Percentiles rank a stretch among this genome's conserved stretches.
phyloP scores from a whole-genome alignment of 35 echinoderm and acorn worm genomes.

The Ptychodera flava region DNA sequence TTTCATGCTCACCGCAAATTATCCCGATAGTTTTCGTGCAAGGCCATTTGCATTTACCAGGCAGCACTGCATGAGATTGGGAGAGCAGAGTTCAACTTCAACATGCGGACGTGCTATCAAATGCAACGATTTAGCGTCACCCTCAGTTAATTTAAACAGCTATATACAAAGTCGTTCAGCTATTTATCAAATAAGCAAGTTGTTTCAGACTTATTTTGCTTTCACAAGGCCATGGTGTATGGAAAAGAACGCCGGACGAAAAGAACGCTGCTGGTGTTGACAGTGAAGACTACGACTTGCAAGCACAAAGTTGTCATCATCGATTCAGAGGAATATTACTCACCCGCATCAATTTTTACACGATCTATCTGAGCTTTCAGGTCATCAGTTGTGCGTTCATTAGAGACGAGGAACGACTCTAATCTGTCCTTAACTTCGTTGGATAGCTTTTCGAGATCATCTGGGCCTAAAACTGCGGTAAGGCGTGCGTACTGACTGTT shows the following conservation, averaged over 20 bases:
- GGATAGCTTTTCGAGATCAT: slow-evolving; percentile 36
- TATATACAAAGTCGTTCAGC: not conserved
- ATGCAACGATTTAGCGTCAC: too few species aligned
- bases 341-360: slow-evolving; percentile 62
- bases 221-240: not conserved
- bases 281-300: not conserved
- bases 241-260: not conserved
- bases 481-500: not conserved
- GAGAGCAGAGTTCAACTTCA: too few species aligned
- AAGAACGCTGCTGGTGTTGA: not conserved
- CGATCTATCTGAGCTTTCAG: slow-evolving; percentile 70
- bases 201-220: not conserved
- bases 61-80: too few species aligned
- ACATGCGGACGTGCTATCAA: too few species aligned
- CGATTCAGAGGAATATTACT: slow-evolving; percentile 2
- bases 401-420: slow-evolving; percentile 53
- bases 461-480: slow-evolving; percentile 21
- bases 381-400: slow-evolving; percentile 29
- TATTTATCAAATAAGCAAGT: not conserved
- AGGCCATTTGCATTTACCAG: too few species aligned
- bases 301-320: too few species aligned
- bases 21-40: too few species aligned
- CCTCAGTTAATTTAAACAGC: too few species aligned
- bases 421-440: slow-evolving; percentile 39
- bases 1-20: too few species aligned